Evolutionary conservation across 2,113 vertebrate species (phyloP).

Genomic region (Lepus americanus): DNA sequence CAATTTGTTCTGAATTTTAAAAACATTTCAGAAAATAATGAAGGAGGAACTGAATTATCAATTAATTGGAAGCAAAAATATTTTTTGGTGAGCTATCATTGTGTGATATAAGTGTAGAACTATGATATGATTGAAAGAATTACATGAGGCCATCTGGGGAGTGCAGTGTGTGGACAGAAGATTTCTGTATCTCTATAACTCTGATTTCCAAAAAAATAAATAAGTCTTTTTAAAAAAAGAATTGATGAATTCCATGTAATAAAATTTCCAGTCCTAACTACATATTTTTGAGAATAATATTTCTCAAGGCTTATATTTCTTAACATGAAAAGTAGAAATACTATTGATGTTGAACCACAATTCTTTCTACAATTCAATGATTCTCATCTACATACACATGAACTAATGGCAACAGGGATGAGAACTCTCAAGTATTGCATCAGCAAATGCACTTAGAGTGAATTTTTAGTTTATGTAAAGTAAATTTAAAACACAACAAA

Average conservation of each 20-base stretch:
- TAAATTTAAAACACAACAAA: background rate
- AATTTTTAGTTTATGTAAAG: background rate
- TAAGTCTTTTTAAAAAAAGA: too few species aligned
- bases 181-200: too few species aligned
- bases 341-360: background rate
- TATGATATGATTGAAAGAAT: background rate
- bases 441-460: background rate
- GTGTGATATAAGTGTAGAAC: background rate
- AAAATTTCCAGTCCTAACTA: background rate
- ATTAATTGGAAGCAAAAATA: background rate
- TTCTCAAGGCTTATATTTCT: background rate
- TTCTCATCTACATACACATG: background rate
- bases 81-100: constrained; percentile 15
- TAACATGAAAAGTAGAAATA: constrained; percentile 33
- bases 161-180: too few species aligned
- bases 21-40: constrained; percentile 9
- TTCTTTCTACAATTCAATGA: background rate
- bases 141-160: background rate
- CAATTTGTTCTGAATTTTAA: background rate
- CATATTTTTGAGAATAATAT: constrained; percentile 30
- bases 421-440: background rate
- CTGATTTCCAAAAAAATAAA: too few species aligned
- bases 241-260: background rate
- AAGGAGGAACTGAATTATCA: background rate
- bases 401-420: background rate